A percentile compares a stretch with the other conserved stretches of the same genome.
phyloP scores from a whole-genome alignment of 2,888 invertebrate genomes.

The Acronicta leporina region DNA sequence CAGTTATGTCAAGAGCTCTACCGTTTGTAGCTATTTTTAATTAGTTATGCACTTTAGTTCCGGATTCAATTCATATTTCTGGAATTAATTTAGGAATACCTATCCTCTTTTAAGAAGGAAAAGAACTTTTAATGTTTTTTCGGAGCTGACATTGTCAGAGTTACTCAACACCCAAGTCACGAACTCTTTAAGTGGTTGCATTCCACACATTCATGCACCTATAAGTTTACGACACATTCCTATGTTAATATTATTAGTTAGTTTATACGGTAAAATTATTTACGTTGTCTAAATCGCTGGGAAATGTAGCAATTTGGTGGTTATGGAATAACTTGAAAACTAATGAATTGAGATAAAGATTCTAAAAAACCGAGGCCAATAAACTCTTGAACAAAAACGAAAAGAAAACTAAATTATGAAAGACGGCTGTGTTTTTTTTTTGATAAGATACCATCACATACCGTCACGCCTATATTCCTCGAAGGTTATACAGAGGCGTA shows the following conservation, averaged over 20 bases:
- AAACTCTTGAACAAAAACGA: too few species aligned
- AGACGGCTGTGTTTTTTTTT: too few species aligned
- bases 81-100: too few species aligned
- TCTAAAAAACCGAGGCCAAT: too few species aligned
- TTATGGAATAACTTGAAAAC: not conserved
- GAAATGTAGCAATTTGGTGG: conserved; percentile 2
- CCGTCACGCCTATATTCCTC: too few species aligned
- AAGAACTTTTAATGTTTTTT: too few species aligned
- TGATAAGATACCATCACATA: too few species aligned
- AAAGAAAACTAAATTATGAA: too few species aligned
- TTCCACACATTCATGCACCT: conserved; percentile 40
- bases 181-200: conserved; percentile 43
- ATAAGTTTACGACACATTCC: conserved; percentile 28
- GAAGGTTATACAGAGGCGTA: too few species aligned
- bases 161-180: conserved; percentile 50
- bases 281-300: conserved; percentile 2
- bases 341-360: too few species aligned
- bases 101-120: too few species aligned
- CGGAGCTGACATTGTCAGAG: conserved; percentile 12
- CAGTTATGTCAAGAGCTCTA: conserved; percentile 41
- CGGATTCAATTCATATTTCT: too few species aligned
- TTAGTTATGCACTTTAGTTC: conserved; percentile 29
- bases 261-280: conserved; percentile 11
- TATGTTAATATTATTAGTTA: conserved; percentile 24
- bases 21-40: conserved; percentile 31